phyloP scores from a whole-genome alignment of 2,888 invertebrate genomes.

The Netelia inedita region DNA sequence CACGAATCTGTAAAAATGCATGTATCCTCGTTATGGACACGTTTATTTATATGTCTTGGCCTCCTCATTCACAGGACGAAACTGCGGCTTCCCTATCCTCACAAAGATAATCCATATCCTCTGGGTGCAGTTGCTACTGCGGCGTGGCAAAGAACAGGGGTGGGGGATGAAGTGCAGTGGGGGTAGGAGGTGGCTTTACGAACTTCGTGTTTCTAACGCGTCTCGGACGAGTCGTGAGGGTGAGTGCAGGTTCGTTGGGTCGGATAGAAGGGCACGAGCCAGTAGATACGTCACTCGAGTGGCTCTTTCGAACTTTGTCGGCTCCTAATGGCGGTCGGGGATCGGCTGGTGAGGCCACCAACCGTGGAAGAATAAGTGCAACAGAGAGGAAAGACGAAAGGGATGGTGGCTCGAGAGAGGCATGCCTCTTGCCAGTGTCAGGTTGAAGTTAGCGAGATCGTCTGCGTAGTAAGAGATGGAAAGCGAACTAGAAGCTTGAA shows the following conservation, averaged over 20 bases:
- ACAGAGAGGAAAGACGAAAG: slow-evolving; percentile 27
- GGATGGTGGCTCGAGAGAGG: slow-evolving; percentile 32
- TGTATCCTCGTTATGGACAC: slow-evolving; percentile 5
- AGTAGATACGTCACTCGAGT: slow-evolving; percentile 71
- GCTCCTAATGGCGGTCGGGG: slow-evolving; percentile 62
- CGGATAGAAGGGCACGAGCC: slow-evolving; percentile 57
- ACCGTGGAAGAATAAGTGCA: slow-evolving; percentile 31
- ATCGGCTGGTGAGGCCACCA: slow-evolving; percentile 48
- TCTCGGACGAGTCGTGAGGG: slow-evolving; percentile 5
- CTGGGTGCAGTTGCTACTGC: slow-evolving; percentile 44
- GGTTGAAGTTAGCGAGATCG: slow-evolving; percentile 46
- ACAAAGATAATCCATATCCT: slow-evolving; percentile 45
- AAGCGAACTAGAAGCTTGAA: too few relatives aligned
- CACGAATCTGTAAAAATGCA: neutral
- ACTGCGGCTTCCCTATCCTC: slow-evolving; percentile 36
- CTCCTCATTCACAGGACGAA: slow-evolving; percentile 32
- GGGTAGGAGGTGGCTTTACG: slow-evolving; percentile 7
- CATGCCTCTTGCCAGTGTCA: slow-evolving; percentile 14
- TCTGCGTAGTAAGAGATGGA: too few relatives aligned
- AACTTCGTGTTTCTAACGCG: slow-evolving; percentile 45
- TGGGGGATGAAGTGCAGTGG: slow-evolving; percentile 22
- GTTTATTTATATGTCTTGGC: slow-evolving; percentile 2
- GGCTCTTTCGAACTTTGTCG: slow-evolving; percentile 69
- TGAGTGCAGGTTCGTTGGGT: slow-evolving; percentile 50
- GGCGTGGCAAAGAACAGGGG: neutral